Evolutionary conservation across 1,140 invertebrate genomes (phyloP).

Genomic region (Bombus pyrosoma): DNA sequence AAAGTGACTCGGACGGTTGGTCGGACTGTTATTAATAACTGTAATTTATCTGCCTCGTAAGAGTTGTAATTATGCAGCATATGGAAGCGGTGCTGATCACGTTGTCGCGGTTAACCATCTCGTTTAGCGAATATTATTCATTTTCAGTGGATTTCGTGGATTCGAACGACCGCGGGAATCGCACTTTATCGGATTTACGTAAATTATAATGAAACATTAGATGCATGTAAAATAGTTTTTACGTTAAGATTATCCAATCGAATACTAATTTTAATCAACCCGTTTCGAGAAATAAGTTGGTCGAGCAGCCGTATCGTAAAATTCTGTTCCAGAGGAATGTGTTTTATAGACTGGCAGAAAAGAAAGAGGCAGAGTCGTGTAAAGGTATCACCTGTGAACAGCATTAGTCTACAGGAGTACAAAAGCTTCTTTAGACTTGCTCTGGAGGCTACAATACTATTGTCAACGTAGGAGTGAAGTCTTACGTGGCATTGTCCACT

Average conservation of each 20-base stretch:
- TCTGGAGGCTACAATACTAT: background rate
- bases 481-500: constrained; percentile 14
- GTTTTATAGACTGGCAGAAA: background rate
- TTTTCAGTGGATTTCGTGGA: no score
- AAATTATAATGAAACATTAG: no score
- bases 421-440: constrained; percentile 14
- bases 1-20: constrained; percentile 29
- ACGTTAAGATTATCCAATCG: no score
- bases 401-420: background rate
- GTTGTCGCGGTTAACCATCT: background rate
- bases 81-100: background rate
- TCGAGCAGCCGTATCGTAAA: background rate
- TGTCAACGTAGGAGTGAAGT: background rate
- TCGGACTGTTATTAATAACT: constrained; percentile 28
- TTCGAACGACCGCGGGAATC: no score
- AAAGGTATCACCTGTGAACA: background rate
- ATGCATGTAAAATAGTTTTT: no score
- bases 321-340: background rate
- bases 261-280: no score
- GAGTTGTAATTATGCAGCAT: background rate
- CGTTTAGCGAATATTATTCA: no score
- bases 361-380: background rate
- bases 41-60: constrained; percentile 15
- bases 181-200: no score
- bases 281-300: no score